phyloP scores from a whole-genome alignment of 1,140 invertebrate species.

The Platyscapa corneri region DNA sequence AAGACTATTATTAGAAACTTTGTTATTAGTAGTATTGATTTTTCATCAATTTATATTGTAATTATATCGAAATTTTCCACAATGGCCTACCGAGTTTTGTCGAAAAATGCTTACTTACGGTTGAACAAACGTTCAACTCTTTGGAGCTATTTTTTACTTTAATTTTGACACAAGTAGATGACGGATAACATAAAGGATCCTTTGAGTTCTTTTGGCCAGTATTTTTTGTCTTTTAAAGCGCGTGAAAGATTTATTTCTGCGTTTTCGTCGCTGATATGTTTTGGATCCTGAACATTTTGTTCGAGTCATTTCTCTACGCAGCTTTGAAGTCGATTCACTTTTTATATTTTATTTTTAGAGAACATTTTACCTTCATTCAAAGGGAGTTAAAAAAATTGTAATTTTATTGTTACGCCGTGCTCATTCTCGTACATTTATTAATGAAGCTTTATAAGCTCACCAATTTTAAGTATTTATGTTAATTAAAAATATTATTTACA shows the following conservation, averaged over 20 bases:
- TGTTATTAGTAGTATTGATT: too few relatives aligned
- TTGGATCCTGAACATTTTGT: constrained; percentile 24
- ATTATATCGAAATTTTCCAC: too few relatives aligned
- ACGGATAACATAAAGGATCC: constrained; percentile 35
- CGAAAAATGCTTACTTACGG: not conserved
- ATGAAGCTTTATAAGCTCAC: not conserved
- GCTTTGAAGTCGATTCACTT: constrained; percentile 24
- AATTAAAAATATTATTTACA: not conserved
- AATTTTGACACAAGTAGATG: constrained; percentile 30
- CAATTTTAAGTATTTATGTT: not conserved
- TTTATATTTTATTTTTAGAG: constrained; percentile 17
- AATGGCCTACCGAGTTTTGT: not conserved
- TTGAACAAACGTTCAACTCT: not conserved
- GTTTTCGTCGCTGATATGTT: constrained; percentile 48
- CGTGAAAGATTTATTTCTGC: constrained; percentile 41
- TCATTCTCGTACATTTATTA: not conserved
- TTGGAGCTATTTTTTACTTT: constrained; percentile 10
- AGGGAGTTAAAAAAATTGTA: not conserved
- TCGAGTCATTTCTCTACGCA: constrained; percentile 29
- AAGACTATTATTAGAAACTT: too few relatives aligned
- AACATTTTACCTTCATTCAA: not conserved
- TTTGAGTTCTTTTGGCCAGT: constrained; percentile 27
- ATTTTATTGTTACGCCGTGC: not conserved
- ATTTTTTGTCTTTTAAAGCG: constrained; percentile 40
- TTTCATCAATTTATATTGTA: too few relatives aligned